Base-by-base conservation (phyloP, 2,888 invertebrate species). In the Endomychus coccineus region DNA sequence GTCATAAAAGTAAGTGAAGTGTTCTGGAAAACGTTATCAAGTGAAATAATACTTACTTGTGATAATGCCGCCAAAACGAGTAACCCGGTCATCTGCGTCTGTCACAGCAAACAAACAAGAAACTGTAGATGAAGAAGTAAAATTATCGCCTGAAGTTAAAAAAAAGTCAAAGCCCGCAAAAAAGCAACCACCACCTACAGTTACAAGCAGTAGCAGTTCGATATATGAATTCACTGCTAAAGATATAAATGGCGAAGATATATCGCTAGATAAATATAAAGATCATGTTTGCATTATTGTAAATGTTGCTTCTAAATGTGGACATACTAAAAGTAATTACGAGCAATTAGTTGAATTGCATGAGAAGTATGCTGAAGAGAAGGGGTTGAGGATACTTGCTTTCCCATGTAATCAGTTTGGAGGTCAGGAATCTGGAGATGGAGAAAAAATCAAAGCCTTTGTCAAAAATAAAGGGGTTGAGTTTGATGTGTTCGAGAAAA, bases 361-460 rank as follows among this genome's bases (percentile, higher is more conserved):
- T 59, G 78, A 81, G 39, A 75, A 83, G 56, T 83, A 82, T 64
- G 75, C 71, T 28, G 81, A 82, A 54, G 71, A 73, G 45, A 76
- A 82, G 66, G 79, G 88, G 45, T 67, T 90, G 12, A 73, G 75
- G 49, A 85, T 90, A 50, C 70, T 88, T 36, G 87, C 81, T 2
- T 90, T 90, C 62, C 89, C 89, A 0, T 89, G 88, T 66, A 89
- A 90, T 61, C 89, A 90, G 61, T 89, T 89, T 56, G 76, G 74
- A 14, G 76, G 77, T 1, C 77, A 81, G 54, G 82, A 82, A 54
- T 78, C 81, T 1, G 80, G 80, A 1, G 68, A 67, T 40, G 52
- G 72, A 17, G 77, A 77, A 10, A 75, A 76, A 22, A 78, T 81
- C 44, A 75, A 74, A 22, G 75, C 74, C 51, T 81, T 78, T 55